Evolutionary conservation across 2,888 invertebrate species (phyloP).

Genomic region (Magallana nippona): DNA sequence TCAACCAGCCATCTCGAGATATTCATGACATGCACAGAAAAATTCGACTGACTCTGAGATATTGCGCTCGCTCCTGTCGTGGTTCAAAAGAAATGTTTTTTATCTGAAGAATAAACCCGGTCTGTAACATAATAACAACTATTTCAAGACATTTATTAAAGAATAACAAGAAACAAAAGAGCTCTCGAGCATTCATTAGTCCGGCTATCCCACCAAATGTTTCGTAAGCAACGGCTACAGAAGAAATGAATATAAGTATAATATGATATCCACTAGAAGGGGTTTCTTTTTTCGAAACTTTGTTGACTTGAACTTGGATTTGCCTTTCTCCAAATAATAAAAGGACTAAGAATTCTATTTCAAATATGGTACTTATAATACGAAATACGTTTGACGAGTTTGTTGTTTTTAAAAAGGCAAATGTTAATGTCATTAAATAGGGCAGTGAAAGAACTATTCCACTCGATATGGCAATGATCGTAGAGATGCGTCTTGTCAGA

Average conservation of each 20-base stretch:
- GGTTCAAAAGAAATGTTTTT: neutral
- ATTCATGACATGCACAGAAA: conserved; percentile 4
- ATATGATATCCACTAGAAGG: neutral
- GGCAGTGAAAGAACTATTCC: too few relatives aligned
- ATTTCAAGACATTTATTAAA: neutral
- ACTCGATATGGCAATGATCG: too few relatives aligned
- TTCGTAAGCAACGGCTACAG: neutral
- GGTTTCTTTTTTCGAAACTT: too few relatives aligned
- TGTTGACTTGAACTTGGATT: neutral
- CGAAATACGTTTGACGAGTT: too few relatives aligned
- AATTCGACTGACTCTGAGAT: neutral
- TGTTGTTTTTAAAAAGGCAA: too few relatives aligned
- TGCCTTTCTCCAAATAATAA: neutral
- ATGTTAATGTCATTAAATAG: too few relatives aligned
- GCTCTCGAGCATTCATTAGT: neutral
- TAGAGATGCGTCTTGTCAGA: too few relatives aligned
- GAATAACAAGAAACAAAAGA: neutral
- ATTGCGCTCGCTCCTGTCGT: neutral
- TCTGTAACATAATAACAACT: neutral
- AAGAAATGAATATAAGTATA: neutral
- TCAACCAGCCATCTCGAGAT: neutral
- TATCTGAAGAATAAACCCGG: neutral
- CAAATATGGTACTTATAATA: too few relatives aligned
- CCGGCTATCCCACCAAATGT: conserved; percentile 10
- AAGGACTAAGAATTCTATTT: neutral